A percentile compares a stretch with the other conserved stretches of the same genome.
Conservation (phyloP, 1,140 invertebrate species). For the Drosophila nigrodunni region DNA sequence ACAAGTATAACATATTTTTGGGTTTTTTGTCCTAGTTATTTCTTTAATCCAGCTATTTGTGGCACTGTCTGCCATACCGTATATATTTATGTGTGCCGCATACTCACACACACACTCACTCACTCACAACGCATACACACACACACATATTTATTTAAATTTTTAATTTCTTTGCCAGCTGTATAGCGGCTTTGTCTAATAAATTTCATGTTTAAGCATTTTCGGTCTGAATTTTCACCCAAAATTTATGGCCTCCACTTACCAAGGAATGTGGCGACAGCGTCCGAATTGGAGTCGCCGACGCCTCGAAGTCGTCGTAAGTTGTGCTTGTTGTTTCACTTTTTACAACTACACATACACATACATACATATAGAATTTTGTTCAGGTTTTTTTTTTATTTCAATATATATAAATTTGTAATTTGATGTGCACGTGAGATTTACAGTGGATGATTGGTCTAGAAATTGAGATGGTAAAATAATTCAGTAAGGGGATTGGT, state of each 20-base stretch:
- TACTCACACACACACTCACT: not conserved
- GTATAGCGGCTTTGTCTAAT: constrained; percentile 53
- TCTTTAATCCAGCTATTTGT: constrained; percentile 1
- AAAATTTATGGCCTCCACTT: constrained; percentile 54
- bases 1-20: no score
- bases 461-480: constrained; percentile 6
- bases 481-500: not conserved
- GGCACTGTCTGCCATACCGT: constrained; percentile 2
- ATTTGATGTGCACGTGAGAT: constrained; percentile 21
- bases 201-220: constrained; percentile 78
- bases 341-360: constrained; percentile 15
- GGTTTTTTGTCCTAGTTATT: not conserved
- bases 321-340: constrained; percentile 14
- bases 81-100: not conserved
- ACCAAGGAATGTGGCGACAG: constrained; percentile 52
- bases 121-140: not conserved
- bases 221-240: constrained; percentile 57
- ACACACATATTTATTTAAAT: constrained; percentile 48
- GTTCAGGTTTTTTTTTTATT: constrained; percentile 32
- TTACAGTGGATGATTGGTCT: constrained; percentile 18
- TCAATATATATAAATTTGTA: constrained; percentile 1
- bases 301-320: constrained; percentile 40
- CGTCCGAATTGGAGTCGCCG: constrained; percentile 50
- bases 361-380: constrained; percentile 10
- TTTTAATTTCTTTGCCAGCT: constrained; percentile 52